Base-by-base conservation (phyloP, 2,113 vertebrate species). In the Paradoxurus hermaphroditus region DNA sequence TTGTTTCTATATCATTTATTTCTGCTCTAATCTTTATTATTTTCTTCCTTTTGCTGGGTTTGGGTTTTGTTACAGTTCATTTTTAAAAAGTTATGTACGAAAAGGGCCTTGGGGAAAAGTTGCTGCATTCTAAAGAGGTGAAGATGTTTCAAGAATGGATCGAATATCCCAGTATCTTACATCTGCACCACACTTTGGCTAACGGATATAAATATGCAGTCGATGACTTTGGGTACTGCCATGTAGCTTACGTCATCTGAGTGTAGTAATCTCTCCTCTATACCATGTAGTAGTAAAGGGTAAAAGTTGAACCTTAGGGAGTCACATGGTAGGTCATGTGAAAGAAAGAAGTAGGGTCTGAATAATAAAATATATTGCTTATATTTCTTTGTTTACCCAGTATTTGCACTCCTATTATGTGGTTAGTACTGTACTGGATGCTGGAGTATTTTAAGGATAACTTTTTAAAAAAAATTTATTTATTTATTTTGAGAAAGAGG, bases 71-170 rank as follows among this genome's bases (percentile, higher is more conserved):
- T 44, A 44, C 7, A 75, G 41, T 44, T 75, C 15, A 11, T 53
- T 84, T 86, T 96, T 91, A 29, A 9, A 79, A 85, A 88, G n/a
- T 77, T 95, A 46, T 49, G 12, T 49, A 51, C 63, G 78, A 34
- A 86, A 86, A 92, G 70, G 65, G 63, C 31, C 51, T 91, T 86
- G 25, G 25, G 41, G 29, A 72, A 96, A 84, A 77, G 27, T 96
- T 95, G n/a, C 36, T 82, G 36, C 78, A 56, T 96, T 91, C 18
- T 79, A 62, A 95, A 90, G 84, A 89, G 78, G 11, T 91, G n/a
- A 97, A 63, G 95, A 49, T 75, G 31, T 93, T 91, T 96, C 29
- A 53, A 49, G 34, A 93, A 46, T 81, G n/a, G 65, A 36, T 53
- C 12, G 4, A 21, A 88, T 91, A 46, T 70, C 82, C 27, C 12